phyloP scores from a whole-genome alignment of 2,797 vertebrate genomes.

The Falco concolor region DNA sequence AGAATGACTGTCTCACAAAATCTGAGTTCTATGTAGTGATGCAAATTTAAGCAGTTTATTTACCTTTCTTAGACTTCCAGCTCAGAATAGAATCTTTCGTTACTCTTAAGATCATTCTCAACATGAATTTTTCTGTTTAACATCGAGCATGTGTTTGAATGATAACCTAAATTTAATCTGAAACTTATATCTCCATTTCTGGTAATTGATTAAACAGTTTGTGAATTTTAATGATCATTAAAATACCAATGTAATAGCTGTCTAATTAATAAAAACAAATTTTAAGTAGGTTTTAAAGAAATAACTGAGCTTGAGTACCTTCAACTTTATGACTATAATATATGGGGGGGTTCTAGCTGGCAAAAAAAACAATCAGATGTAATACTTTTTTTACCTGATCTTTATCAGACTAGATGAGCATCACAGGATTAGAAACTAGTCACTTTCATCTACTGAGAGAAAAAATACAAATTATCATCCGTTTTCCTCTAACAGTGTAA shows the following conservation, averaged over 20 bases:
- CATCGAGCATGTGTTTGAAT: background rate
- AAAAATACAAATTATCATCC: background rate
- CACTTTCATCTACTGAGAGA: background rate
- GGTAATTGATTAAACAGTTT: background rate
- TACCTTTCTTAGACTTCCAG: background rate
- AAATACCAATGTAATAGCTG: background rate
- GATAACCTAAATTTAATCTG: background rate
- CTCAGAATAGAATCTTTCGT: background rate
- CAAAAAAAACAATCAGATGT: background rate
- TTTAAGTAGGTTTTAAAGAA: background rate
- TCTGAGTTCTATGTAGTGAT: background rate
- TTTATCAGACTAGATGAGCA: background rate
- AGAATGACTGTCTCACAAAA: background rate
- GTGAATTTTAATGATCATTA: background rate
- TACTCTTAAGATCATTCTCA: background rate
- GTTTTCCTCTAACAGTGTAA: background rate
- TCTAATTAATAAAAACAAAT: background rate
- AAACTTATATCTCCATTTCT: background rate
- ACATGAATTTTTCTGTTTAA: background rate
- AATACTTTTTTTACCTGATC: background rate
- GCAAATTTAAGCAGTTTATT: background rate
- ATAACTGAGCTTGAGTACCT: background rate
- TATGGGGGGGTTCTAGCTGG: accelerated
- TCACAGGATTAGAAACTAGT: background rate
- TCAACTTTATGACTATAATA: background rate